Percentiles rank a stretch among this genome's conserved stretches.
Conservation (phyloP, 2,888 invertebrate genomes). For the Lymantria dispar region DNA sequence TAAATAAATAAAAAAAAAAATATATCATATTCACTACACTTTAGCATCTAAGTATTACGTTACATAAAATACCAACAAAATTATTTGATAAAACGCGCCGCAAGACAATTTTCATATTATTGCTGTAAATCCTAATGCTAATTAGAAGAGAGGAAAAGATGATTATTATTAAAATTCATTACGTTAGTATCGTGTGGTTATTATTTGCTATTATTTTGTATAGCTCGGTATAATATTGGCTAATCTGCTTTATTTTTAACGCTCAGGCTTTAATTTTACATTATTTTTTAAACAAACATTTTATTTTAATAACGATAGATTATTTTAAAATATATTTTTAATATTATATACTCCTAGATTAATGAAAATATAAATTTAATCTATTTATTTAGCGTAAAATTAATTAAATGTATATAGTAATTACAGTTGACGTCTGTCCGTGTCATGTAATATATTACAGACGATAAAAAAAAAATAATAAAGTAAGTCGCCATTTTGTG, state of each 20-base stretch:
- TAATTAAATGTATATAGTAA: slow-evolving; percentile 10
- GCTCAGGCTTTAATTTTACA: slow-evolving; percentile 3
- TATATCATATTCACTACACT: no score
- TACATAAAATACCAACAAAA: no score
- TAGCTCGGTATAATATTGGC: slow-evolving; percentile 2
- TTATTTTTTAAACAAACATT: neutral
- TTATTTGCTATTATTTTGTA: neutral
- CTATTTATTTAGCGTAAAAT: neutral
- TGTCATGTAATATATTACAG: slow-evolving; percentile 21
- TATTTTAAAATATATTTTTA: no score
- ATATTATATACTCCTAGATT: no score
- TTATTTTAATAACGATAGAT: no score
- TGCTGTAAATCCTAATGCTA: no score
- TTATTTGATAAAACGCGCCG: no score
- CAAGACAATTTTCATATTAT: no score
- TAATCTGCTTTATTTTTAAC: slow-evolving; percentile 23
- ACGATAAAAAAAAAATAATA: slow-evolving; percentile 5
- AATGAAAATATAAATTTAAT: neutral
- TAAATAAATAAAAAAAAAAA: no score
- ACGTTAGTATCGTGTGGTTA: slow-evolving; percentile 1
- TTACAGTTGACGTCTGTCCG: slow-evolving; percentile 73
- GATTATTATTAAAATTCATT: neutral
- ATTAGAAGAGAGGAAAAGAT: no score
- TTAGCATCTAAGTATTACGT: no score
- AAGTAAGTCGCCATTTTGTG: slow-evolving; percentile 3